Percentiles rank a stretch among this genome's conserved stretches.
Conservation (phyloP, 2,888 invertebrate species). For the Cremastinae sp. region DNA sequence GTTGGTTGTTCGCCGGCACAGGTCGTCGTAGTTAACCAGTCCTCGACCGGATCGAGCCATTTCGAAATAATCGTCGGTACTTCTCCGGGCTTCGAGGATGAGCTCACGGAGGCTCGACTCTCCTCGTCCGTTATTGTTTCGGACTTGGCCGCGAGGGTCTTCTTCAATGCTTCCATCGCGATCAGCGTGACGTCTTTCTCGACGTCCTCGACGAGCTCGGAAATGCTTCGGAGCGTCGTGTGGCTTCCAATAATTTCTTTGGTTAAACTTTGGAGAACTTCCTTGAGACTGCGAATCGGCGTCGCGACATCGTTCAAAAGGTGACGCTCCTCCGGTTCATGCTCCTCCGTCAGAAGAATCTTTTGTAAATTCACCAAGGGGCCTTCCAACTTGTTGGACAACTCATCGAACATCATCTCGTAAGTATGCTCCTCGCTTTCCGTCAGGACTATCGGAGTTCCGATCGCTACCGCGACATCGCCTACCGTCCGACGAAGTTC, state of each 20-base stretch:
- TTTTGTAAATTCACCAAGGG: conserved; percentile 72
- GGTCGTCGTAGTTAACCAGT: conserved; percentile 66
- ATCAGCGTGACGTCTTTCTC: conserved; percentile 70
- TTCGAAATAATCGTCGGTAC: conserved; percentile 58
- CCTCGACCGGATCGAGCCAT: conserved; percentile 68
- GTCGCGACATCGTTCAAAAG: conserved; percentile 69
- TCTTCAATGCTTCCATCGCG: conserved; percentile 68
- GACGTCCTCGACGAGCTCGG: conserved; percentile 73
- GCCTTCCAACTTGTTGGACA: conserved; percentile 69
- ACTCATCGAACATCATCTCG: conserved; percentile 66
- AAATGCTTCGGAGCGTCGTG: conserved; percentile 64
- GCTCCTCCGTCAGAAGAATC: conserved; percentile 69
- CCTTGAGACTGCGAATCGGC: conserved; percentile 70
- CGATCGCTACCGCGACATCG: conserved; percentile 70
- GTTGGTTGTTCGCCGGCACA: too few relatives aligned
- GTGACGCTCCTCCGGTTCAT: conserved; percentile 67
- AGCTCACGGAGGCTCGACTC: conserved; percentile 40
- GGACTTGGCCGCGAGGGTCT: conserved; percentile 54
- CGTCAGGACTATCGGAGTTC: conserved; percentile 61
- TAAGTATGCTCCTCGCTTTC: conserved; percentile 66
- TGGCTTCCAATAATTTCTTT: conserved; percentile 60
- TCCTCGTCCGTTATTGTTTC: conserved; percentile 36
- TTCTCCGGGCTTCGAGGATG: conserved; percentile 57
- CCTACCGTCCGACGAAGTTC: conserved; percentile 71
- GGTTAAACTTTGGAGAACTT: conserved; percentile 64